Evolutionary conservation across 2,888 invertebrate species (phyloP).

Genomic region (Caenorhabditis drosophilae): DNA sequence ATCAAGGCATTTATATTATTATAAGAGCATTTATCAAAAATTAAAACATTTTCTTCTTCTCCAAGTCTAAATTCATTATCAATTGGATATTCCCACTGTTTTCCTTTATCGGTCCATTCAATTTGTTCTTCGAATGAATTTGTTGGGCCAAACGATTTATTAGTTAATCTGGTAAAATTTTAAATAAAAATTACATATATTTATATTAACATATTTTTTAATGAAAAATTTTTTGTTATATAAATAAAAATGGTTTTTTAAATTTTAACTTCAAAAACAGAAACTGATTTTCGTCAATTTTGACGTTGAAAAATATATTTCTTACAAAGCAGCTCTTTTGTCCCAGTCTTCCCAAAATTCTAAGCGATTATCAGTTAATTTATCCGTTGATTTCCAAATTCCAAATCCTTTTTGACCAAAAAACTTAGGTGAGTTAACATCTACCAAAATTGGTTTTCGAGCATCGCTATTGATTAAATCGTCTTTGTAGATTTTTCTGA

Average conservation of each 20-base stretch:
- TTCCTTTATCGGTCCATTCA: slow-evolving; percentile 89
- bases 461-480: slow-evolving; percentile 25
- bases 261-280: no score
- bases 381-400: slow-evolving; percentile 28
- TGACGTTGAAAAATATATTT: not conserved
- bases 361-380: slow-evolving; percentile 22
- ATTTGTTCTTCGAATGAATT: slow-evolving; percentile 94
- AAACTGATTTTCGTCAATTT: not conserved
- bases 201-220: no score
- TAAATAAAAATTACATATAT: no score
- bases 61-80: slow-evolving; percentile 81
- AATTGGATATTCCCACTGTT: slow-evolving; percentile 94
- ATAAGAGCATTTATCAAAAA: not conserved
- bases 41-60: slow-evolving; percentile 71
- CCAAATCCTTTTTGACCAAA: slow-evolving; percentile 27
- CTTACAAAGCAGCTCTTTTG: slow-evolving; percentile 38
- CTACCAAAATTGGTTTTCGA: slow-evolving; percentile 19
- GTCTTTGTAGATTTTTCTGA: slow-evolving; percentile 43
- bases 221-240: no score
- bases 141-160: slow-evolving; percentile 65
- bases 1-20: not conserved
- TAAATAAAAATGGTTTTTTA: no score
- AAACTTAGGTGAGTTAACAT: slow-evolving; percentile 28
- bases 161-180: slow-evolving; percentile 51
- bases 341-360: slow-evolving; percentile 54